A percentile compares a stretch with the other conserved stretches of the same genome.
These are phyloP conservation scores for Paracanthobrama guichenoti DNA, from an alignment of 2,113 vertebrate species.

Conservation along the genomic window DNA sequence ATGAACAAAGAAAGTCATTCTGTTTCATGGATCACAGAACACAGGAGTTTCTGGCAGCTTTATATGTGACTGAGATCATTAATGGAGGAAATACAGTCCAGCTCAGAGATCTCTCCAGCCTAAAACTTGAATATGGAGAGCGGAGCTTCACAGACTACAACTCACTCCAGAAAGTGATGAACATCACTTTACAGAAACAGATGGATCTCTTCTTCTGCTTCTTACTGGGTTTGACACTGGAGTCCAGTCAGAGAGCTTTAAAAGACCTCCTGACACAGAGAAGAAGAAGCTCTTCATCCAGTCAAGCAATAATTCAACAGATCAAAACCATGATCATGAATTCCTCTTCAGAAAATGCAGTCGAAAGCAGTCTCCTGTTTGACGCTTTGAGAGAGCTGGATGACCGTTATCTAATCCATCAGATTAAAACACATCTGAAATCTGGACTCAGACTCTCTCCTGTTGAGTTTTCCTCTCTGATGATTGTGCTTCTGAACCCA, in stretches of 20 bases:
- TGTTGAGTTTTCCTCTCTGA: neutral
- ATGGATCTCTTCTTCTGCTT: neutral
- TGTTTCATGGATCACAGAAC: neutral
- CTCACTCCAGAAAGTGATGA: neutral
- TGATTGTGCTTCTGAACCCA: neutral
- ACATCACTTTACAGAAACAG: neutral
- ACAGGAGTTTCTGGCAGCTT: constrained; percentile 14
- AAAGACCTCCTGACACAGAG: neutral
- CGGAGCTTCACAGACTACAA: accelerated
- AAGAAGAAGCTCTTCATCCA: neutral
- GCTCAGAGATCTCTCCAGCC: neutral
- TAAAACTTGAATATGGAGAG: neutral
- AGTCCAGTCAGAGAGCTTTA: neutral
- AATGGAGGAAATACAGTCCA: neutral
- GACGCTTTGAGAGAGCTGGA: neutral
- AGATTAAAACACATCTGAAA: neutral
- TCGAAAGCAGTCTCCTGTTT: neutral
- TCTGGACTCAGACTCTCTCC: neutral
- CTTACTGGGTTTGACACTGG: neutral
- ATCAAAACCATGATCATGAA: neutral
- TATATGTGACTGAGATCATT: neutral
- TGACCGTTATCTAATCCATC: neutral
- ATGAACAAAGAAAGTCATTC: neutral
- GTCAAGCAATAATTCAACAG: neutral
- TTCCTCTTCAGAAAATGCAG: neutral